phyloP scores from a whole-genome alignment of 2,113 vertebrate species.

The Phylloscopus trochiloides region DNA sequence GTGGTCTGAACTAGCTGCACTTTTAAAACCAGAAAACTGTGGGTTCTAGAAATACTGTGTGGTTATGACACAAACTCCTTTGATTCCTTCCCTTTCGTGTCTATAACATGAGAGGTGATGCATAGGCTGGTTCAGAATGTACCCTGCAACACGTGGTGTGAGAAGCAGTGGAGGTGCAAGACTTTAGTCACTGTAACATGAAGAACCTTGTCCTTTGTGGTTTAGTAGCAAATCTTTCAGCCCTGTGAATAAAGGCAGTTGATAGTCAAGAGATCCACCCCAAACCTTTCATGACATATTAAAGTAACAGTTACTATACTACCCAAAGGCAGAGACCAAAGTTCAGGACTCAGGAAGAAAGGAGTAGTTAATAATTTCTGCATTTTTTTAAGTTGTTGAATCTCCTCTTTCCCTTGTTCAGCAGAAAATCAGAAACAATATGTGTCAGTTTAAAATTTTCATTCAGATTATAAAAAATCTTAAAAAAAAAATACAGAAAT shows the following conservation, averaged over 20 bases:
- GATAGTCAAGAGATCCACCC: background rate
- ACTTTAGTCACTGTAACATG: background rate
- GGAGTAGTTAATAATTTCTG: background rate
- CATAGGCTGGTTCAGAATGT: background rate
- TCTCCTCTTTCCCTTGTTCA: background rate
- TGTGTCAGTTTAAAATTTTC: background rate
- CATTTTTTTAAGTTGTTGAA: background rate
- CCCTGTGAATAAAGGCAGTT: background rate
- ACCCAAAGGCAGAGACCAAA: background rate
- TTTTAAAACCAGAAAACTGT: background rate
- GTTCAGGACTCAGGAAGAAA: background rate
- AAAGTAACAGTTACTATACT: background rate
- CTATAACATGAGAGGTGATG: background rate
- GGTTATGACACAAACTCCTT: background rate
- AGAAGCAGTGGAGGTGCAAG: background rate
- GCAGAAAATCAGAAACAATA: background rate
- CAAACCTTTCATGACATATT: background rate
- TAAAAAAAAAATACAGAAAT: background rate
- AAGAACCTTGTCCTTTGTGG: background rate
- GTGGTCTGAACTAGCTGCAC: background rate
- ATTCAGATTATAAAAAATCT: background rate
- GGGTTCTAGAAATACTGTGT: background rate
- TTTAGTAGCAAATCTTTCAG: background rate
- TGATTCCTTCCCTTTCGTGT: background rate
- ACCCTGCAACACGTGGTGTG: accelerated